These are phyloP conservation scores for Meles meles DNA, from an alignment of 2,113 vertebrate species.

Conservation along the genomic window DNA sequence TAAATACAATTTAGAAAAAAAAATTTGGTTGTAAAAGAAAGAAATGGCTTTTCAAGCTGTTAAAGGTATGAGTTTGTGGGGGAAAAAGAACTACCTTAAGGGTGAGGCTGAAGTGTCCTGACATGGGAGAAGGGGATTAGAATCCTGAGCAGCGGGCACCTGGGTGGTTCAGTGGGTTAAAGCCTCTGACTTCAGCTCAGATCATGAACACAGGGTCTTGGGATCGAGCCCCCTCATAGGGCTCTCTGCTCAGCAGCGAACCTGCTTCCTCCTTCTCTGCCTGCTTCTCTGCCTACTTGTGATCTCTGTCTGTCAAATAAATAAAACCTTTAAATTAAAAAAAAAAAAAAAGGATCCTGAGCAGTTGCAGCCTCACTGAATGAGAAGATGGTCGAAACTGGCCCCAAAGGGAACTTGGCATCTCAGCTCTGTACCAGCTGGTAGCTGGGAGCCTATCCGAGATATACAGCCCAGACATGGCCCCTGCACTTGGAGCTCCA, in stretches of 20 bases:
- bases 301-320: too few relatives aligned
- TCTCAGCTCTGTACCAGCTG: not conserved
- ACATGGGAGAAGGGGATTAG: not conserved
- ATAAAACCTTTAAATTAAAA: too few relatives aligned
- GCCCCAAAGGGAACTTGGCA: not conserved
- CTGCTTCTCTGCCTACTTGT: too few relatives aligned
- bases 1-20: conserved; percentile 7
- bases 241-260: too few relatives aligned
- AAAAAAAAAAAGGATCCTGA: not conserved
- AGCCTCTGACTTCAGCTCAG: too few relatives aligned
- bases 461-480: not conserved
- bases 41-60: not conserved
- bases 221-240: too few relatives aligned
- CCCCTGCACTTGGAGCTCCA: not conserved
- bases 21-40: not conserved
- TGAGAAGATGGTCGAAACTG: not conserved
- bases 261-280: too few relatives aligned
- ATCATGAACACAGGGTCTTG: too few relatives aligned
- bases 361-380: not conserved
- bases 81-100: not conserved
- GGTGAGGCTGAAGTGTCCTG: not conserved
- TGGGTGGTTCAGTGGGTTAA: too few relatives aligned
- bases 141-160: not conserved
- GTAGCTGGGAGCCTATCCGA: not conserved
- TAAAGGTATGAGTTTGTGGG: not conserved